Conservation (phyloP, 1,140 invertebrate species). For the Plectrocnemia conspersa region DNA sequence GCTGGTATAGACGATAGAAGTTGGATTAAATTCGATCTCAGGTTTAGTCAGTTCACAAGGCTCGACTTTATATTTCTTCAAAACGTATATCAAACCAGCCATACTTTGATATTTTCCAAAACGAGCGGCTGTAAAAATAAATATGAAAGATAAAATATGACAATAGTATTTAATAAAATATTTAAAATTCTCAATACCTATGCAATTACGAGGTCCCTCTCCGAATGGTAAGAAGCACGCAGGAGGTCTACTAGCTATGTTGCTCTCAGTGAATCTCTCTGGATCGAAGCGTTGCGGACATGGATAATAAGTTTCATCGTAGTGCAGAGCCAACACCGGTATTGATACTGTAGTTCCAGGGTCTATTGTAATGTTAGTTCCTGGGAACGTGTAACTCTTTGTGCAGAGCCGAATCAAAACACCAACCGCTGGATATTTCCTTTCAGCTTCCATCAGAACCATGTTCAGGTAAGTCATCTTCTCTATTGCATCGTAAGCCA, state of each 20-base stretch:
- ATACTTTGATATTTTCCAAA: slow-evolving; percentile 60
- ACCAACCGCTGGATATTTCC: slow-evolving; percentile 37
- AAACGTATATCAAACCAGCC: slow-evolving; percentile 47
- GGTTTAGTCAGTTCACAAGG: slow-evolving; percentile 8
- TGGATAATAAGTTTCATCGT: slow-evolving; percentile 46
- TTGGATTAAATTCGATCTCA: too few relatives aligned
- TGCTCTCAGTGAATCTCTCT: slow-evolving; percentile 43
- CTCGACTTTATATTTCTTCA: slow-evolving; percentile 39
- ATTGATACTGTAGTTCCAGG: slow-evolving; percentile 15
- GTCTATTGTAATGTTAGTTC: slow-evolving; percentile 16
- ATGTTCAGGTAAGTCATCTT: slow-evolving; percentile 46
- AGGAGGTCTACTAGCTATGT: slow-evolving; percentile 33
- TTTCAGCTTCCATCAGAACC: slow-evolving; percentile 15
- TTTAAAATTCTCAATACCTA: too few relatives aligned
- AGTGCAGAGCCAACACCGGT: slow-evolving; percentile 21
- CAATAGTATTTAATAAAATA: too few relatives aligned
- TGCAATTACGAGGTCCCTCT: slow-evolving; percentile 55
- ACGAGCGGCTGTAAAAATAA: slow-evolving; percentile 52
- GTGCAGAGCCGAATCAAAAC: slow-evolving; percentile 12
- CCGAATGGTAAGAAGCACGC: slow-evolving; percentile 53
- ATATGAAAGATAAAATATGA: too few relatives aligned
- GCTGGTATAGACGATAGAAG: too few relatives aligned
- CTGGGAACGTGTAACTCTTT: slow-evolving; percentile 15
- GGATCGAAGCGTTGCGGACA: slow-evolving; percentile 57
- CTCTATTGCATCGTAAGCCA: slow-evolving; percentile 44